Conservation (phyloP, 2,797 vertebrate species). For the Liparis tanakae region DNA sequence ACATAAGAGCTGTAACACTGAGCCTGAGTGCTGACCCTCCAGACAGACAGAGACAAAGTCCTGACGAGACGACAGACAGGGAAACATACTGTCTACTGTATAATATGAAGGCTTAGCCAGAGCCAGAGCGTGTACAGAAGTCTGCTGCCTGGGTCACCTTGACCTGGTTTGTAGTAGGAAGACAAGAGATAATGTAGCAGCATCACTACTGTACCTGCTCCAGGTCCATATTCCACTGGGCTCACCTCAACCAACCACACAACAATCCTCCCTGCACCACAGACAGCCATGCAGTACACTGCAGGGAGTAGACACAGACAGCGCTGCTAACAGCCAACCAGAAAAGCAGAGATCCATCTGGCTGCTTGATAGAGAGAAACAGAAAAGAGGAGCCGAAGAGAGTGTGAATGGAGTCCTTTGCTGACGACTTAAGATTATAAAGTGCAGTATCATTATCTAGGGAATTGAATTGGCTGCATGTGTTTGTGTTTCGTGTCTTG, state of each 20-base stretch:
- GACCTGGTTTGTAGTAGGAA: slow-evolving; percentile 75
- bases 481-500: slow-evolving; percentile 20
- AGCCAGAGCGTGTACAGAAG: slow-evolving; percentile 30
- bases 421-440: slow-evolving; percentile 69
- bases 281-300: slow-evolving; percentile 41
- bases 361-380: slow-evolving; percentile 36
- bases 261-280: slow-evolving; percentile 45
- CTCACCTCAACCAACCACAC: slow-evolving; percentile 54
- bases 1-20: slow-evolving; percentile 43
- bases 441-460: slow-evolving; percentile 72
- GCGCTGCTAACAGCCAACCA: slow-evolving; percentile 65
- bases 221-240: slow-evolving; percentile 58
- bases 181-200: slow-evolving; percentile 59
- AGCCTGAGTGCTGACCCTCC: slow-evolving; percentile 45
- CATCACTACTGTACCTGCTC: slow-evolving; percentile 54
- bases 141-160: slow-evolving; percentile 75
- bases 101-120: slow-evolving; percentile 19
- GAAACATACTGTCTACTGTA: slow-evolving; percentile 29
- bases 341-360: slow-evolving; percentile 45
- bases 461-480: slow-evolving; percentile 36
- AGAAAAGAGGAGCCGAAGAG: slow-evolving; percentile 29
- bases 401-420: slow-evolving; percentile 57
- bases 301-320: slow-evolving; percentile 46
- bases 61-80: slow-evolving; percentile 25
- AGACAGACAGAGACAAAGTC: slow-evolving; percentile 28